Base-by-base conservation (phyloP, 1,140 invertebrate species). In the Hycleus phaleratus region DNA sequence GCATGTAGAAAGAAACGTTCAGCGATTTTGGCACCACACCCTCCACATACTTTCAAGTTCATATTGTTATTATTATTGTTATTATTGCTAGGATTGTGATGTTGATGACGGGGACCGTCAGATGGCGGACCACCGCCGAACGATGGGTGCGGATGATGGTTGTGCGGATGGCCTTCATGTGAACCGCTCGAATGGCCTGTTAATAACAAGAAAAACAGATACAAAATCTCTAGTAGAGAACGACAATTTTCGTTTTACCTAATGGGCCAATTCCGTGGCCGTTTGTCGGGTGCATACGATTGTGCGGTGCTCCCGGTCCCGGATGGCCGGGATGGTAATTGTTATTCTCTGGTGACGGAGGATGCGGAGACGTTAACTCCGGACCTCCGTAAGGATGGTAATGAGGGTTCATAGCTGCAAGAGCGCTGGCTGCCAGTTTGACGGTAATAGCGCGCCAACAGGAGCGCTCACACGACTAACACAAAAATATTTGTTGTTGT, bases 1-100 rank as follows among this genome's bases (percentile, higher is more conserved):
- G 90, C 91, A 74, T 90, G 86, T 55, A 94, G 80, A 58, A 94
- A 80, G 79, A 85, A 94, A 73, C 90, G 81, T 79, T 94, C 91
- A 63, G 88, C 81, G 75, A 95, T 95, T 78, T 90, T 88, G 64
- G 83, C 86, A 60, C 81, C 81, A 71, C 82, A 84, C 63, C 82
- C 82, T 50, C 79, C 81, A 72, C 82, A 84, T 70, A 83, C 78
- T 73, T 82, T 83, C 52, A 82, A 77, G 50, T 81, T 78, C 25
- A 79, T 78, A 69, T 73, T 75, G 59, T 77, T 77, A 71, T 82
- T 81, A 71, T 82, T 83, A 68, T 81, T 81, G 57, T 72, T 76
- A 54, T 74, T 75, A 71, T 81, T 80, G 71, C 80, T 76, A 18
- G 60, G 65, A 48, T 66, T 65, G 43, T 66, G 67, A 64, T 78